Evolutionary conservation across 2,888 invertebrate genomes (phyloP), one percentile per base, ranked within the genome.

Genomic region (Acanthosepion pharaonis): DNA sequence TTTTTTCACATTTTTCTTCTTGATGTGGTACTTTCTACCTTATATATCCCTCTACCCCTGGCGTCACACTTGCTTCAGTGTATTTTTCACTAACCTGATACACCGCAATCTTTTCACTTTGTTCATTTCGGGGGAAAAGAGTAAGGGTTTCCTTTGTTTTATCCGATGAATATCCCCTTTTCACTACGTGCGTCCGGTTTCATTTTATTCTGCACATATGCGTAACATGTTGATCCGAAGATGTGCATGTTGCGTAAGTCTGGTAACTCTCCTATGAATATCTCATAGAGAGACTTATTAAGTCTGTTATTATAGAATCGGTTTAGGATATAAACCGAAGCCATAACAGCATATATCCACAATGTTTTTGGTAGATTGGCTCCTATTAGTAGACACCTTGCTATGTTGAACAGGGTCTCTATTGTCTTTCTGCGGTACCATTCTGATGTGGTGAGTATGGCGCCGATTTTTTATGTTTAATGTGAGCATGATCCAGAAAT

Each of bases 261-360:
- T 78, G 95, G 95, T 78, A 92, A 95, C 1, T 64, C 0, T 51
- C 94, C 94, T n/a, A 95, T 95, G n/a, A 95, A 48, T 25, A 94
- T 91, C 48, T 94, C 55, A 94, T 91, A 95, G 91, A 95, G 95
- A 5, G 95, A 42, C 95, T 55, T 42, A 25, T 25, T 78, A 20
- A 93, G 51, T 91, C 91, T 91, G 91, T 91, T 33, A 91, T 95
- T 95, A 59, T 92, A 95, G 78, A 95, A 95, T n/a, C 95, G 94
- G 94, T 95, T 95, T 23, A 94, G n/a, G 25, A 94, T 95, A 93
- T 95, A 95, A 48, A 94, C 95, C 8, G 95, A 94, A 91, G 95
- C 64, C 94, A 95, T 94, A 6, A 95, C 95, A 49, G 95, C 95
- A 94, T 95, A 95, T 55, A 92, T 64, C 96, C 96, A 96, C 94